These are phyloP conservation scores for Drosophila melanogaster DNA, from an alignment of 1,140 invertebrate species.

Conservation along the genomic window DNA sequence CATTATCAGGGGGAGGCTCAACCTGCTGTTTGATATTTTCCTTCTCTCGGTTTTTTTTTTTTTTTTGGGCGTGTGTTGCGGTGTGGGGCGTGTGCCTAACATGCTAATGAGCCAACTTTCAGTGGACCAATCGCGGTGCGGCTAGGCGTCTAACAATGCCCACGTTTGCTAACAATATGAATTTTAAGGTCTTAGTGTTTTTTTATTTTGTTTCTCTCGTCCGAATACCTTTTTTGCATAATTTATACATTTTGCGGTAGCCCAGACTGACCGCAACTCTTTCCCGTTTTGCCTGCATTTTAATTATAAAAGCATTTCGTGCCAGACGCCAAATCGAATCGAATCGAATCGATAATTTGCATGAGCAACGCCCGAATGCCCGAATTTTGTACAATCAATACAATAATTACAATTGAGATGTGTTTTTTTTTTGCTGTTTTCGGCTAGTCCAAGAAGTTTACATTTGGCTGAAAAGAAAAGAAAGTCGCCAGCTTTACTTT, in stretches of 20 bases:
- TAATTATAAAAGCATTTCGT: constrained; percentile 75
- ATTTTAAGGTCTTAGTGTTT: constrained; percentile 49
- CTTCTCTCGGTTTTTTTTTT: background rate
- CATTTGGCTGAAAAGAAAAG: constrained; percentile 40
- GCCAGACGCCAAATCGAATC: constrained; percentile 53
- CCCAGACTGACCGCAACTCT: constrained; percentile 62
- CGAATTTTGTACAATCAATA: constrained; percentile 32
- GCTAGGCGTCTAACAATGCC: constrained; percentile 50
- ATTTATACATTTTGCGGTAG: constrained; percentile 67
- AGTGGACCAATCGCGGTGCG: constrained; percentile 70
- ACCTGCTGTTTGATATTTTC: constrained; percentile 24
- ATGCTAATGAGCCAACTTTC: constrained; percentile 77
- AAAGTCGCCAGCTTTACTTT: constrained; percentile 69
- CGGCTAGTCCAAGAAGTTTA: constrained; percentile 28
- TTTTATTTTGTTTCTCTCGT: constrained; percentile 25
- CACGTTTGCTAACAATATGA: constrained; percentile 67
- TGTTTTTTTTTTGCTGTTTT: background rate
- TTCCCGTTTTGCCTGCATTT: constrained; percentile 55
- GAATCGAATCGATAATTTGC: constrained; percentile 65
- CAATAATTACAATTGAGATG: constrained; percentile 45
- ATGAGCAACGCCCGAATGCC: constrained; percentile 51
- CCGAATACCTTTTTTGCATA: constrained; percentile 60
- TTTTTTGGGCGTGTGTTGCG: constrained; percentile 64
- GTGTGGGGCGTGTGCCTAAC: constrained; percentile 73
- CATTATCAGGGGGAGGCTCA: constrained; percentile 59